Evolutionary conservation across 2,113 vertebrate genomes (phyloP), one percentile per base, ranked within the genome.

Genomic region (Echinops telfairi): DNA sequence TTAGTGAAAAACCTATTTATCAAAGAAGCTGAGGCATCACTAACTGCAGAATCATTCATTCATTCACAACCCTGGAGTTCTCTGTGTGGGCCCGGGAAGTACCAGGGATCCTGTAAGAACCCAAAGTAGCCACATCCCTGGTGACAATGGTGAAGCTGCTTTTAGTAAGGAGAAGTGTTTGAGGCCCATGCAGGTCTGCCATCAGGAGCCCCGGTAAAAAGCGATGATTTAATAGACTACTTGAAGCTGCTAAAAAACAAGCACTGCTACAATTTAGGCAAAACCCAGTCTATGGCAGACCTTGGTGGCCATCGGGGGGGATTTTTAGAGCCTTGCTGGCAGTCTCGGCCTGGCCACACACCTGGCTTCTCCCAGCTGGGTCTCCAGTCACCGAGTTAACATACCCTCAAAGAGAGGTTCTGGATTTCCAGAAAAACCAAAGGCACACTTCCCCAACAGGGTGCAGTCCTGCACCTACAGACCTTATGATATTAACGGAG

Each of bases 1-100:
- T 91, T 91, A 88, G 25, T 6, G n/a, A 90, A 77, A 95, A 76
- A 71, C 70, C 29, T 17, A 83, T 66, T 79, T 83, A 29, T 57
- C 77, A 79, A 66, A 66, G 25, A 27, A 10, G 25, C 64, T 66
- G 64, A 57, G 68, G 79, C 92, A 6, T 6, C 60, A 77, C 29
- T 47, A 86, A 89, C 10, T 80, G 66, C 66, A 15, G 53, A 85
- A 20, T 90, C 43, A 33, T 64, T 36, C 22, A 90, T 40, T 58
- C 27, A 82, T 82, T 88, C 25, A 66, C 64, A 62, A 62, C 60
- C 14, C 60, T 23, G 22, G 60, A 23, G 60, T 22, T 62, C 60
- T 62, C 17, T 20, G 60, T 20, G 60, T 19, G 60, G 60, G 60
- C 60, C 4, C 2, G 6, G 22, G 19, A 19, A 62, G 60, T 23